Percentiles rank a stretch among this genome's conserved stretches.
These are phyloP conservation scores for Brevimyrus niger DNA, from an alignment of 2,113 vertebrate species.

Conservation along the genomic window DNA sequence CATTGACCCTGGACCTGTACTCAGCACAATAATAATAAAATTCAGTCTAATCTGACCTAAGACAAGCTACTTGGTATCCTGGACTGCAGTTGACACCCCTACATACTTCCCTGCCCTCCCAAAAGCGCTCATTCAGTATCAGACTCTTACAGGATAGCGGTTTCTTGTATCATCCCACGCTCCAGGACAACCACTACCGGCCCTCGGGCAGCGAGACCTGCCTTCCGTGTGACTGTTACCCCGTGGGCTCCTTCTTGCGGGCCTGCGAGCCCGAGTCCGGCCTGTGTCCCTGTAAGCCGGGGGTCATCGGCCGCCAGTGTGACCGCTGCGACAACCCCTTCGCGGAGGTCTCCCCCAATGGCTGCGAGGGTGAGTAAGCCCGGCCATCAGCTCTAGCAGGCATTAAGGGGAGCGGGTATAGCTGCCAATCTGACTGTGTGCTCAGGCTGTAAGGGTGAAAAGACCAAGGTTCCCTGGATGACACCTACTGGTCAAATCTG, in stretches of 20 bases:
- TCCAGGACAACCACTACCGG: conserved; percentile 85
- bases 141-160: background rate
- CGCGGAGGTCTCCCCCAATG: conserved; percentile 81
- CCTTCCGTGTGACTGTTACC: conserved; percentile 88
- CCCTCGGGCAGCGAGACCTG: conserved; percentile 64
- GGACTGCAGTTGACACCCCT: background rate
- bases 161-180: background rate
- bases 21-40: background rate
- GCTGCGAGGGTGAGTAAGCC: conserved; percentile 74
- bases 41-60: background rate
- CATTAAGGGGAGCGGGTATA: background rate
- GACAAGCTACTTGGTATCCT: background rate
- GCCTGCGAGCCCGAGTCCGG: conserved; percentile 74
- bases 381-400: background rate
- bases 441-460: background rate
- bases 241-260: conserved; percentile 80
- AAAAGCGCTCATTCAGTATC: background rate
- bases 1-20: background rate
- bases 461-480: background rate
- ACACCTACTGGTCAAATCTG: background rate
- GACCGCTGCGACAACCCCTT: conserved; percentile 95
- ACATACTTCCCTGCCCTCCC: background rate
- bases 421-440: background rate
- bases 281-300: conserved; percentile 85
- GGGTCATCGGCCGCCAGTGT: conserved; percentile 87